A percentile compares a stretch with the other conserved stretches of the same genome.
phyloP scores from a whole-genome alignment of 2,888 invertebrate species.

The Standfussiana lucernea region DNA sequence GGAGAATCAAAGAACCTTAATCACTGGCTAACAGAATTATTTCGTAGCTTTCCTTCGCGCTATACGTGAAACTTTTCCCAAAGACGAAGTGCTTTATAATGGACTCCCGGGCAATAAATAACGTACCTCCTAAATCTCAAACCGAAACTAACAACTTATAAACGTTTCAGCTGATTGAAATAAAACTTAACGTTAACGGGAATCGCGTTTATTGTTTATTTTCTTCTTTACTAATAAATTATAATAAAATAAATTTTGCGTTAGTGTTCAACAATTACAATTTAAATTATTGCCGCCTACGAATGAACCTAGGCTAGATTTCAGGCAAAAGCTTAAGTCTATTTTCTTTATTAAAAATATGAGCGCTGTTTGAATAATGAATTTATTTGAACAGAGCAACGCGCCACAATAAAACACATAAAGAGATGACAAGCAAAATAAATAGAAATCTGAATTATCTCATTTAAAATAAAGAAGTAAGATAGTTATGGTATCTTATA shows the following conservation, averaged over 20 bases:
- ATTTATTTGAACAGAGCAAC: constrained; percentile 31
- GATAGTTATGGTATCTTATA: not conserved
- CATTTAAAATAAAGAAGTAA: not conserved
- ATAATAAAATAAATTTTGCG: constrained; percentile 50
- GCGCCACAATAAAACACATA: constrained; percentile 27
- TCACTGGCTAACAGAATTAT: constrained; percentile 8
- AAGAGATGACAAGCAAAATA: constrained; percentile 16
- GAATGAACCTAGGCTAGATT: not conserved
- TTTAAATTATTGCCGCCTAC: constrained; percentile 47
- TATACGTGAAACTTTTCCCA: constrained; percentile 10
- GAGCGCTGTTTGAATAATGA: constrained; percentile 15
- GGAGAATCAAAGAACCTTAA: not conserved
- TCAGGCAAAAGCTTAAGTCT: not conserved
- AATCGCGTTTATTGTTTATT: constrained; percentile 52
- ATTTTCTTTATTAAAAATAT: constrained; percentile 26
- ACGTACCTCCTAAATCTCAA: constrained; percentile 34
- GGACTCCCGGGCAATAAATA: constrained; percentile 40
- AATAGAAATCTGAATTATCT: constrained; percentile 25
- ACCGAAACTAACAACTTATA: constrained; percentile 40
- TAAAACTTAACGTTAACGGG: constrained; percentile 42
- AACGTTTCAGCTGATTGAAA: constrained; percentile 58
- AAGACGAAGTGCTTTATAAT: constrained; percentile 35
- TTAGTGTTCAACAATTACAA: constrained; percentile 55
- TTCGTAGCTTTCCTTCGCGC: not conserved
- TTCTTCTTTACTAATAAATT: constrained; percentile 45